Conservation (phyloP, 2,113 vertebrate genomes). For the Cynoglossus semilaevis region DNA sequence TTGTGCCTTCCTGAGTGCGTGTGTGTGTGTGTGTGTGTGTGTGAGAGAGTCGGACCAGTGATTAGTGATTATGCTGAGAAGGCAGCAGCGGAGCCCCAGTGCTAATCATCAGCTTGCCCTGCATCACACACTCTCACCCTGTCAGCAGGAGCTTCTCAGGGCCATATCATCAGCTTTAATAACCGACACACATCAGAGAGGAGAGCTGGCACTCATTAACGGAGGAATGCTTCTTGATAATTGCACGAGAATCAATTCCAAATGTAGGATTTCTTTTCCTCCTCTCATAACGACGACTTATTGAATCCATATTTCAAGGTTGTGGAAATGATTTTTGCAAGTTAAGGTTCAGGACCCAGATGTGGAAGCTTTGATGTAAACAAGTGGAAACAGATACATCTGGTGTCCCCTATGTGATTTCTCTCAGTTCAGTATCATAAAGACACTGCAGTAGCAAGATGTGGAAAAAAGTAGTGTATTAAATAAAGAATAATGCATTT, state of each 20-base stretch:
- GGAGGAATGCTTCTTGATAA: constrained; percentile 18
- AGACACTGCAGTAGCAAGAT: no score
- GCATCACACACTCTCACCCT: constrained; percentile 48
- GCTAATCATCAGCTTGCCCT: constrained; percentile 60
- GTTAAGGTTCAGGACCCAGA: not conserved
- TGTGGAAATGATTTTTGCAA: not conserved
- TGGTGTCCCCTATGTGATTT: no score
- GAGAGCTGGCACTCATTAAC: constrained; percentile 36
- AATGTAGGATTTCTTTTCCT: not conserved
- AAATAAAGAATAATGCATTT: no score
- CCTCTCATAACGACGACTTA: not conserved
- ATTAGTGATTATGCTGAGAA: constrained; percentile 74
- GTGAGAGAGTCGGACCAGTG: constrained; percentile 43
- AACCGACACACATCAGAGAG: constrained; percentile 53
- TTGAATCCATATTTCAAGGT: constrained; percentile 3
- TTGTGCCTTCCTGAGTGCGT: constrained; percentile 19
- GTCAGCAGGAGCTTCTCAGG: constrained; percentile 49
- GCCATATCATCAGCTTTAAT: constrained; percentile 62
- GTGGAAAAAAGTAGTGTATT: no score
- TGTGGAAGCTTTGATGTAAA: not conserved
- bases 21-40: constrained; percentile 12
- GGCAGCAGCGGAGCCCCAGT: constrained; percentile 63
- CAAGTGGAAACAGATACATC: no score
- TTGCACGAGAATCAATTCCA: constrained; percentile 20
- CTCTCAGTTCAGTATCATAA: no score